Percentiles rank a stretch among this genome's conserved stretches.
Evolutionary conservation across 1,140 invertebrate species (phyloP).

Genomic region (Zaprionus camerounensis): DNA sequence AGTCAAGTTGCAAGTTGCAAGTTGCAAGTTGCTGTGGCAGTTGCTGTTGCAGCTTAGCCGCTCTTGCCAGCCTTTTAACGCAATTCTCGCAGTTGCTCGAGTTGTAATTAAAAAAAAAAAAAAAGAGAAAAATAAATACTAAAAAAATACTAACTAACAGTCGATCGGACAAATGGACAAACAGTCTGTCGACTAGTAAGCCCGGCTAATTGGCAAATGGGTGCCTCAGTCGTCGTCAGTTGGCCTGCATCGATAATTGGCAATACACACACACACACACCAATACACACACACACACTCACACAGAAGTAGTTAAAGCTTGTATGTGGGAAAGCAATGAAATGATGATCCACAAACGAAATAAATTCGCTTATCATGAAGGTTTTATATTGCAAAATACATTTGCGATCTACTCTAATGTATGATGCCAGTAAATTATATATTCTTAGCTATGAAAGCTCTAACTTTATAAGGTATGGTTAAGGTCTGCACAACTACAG

Average conservation of each 20-base stretch:
- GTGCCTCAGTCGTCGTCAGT: slow-evolving; percentile 14
- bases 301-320: background rate
- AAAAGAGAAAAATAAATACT: slow-evolving; percentile 22
- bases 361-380: background rate
- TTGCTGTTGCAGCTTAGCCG: slow-evolving; percentile 17
- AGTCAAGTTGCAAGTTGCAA: slow-evolving; percentile 28
- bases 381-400: background rate
- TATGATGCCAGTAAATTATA: no score
- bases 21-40: slow-evolving; percentile 21
- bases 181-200: slow-evolving; percentile 29
- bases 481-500: no score
- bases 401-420: no score
- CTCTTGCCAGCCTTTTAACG: slow-evolving; percentile 15
- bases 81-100: slow-evolving; percentile 40
- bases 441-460: no score
- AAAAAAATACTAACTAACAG: slow-evolving; percentile 16
- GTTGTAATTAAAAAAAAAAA: slow-evolving; percentile 52
- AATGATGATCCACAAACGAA: background rate
- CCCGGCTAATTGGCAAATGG: slow-evolving; percentile 74
- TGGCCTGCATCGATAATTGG: slow-evolving; percentile 67
- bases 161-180: slow-evolving; percentile 1
- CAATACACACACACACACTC: background rate
- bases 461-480: no score
- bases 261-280: slow-evolving; percentile 1
- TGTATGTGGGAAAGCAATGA: background rate